Evolutionary conservation across 2,888 invertebrate genomes (phyloP), one percentile per base, ranked within the genome.

Genomic region (Zaprionus obscuricornis): DNA sequence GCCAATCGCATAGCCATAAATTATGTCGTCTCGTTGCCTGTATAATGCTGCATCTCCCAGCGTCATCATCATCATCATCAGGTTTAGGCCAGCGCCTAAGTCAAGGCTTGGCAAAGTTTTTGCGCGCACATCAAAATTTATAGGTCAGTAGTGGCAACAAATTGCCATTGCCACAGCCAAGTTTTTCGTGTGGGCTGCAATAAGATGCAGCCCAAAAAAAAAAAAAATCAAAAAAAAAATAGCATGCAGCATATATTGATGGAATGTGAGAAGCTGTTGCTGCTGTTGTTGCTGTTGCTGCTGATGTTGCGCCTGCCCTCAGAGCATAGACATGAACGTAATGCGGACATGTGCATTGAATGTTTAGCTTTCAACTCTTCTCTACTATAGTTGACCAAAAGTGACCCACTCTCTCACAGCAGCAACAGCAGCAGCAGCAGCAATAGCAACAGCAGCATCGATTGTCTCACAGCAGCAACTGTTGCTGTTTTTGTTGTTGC

Each of bases 121-220:
- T 66, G 55, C 57, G 65, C 66, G 65, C 83, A 77, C 74, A 83
- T 79, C 79, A 76, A 73, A 87, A 85, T 88, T 88, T 88, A 87
- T 88, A 86, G 88, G 88, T 88, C 88, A 88, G 79, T 86, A 83
- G 88, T 82, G 78, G 78, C 86, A 76, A 88, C 88, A 87, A 87
- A 87, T 88, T 87, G 74, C 68, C 51, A 54, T 51, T n/a, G n/a
- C 20, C 20, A 37, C 16, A 16, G 22, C 65, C 49, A 56, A 49
- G 22, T 3, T 36, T 46, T 56, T 56, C 55, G 50, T 46, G 45
- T 60, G 51, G 43, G 49, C 20, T 50, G 37, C 14, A 14, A 16
- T 40, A n/a, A n/a, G n/a, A n/a, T n/a, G n/a, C n/a, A n/a, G n/a
- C n/a, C n/a, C n/a, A n/a, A n/a, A n/a, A n/a, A n/a, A n/a, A n/a